phyloP scores from a whole-genome alignment of 2,113 vertebrate species.

The Crotophaga sulcirostris region DNA sequence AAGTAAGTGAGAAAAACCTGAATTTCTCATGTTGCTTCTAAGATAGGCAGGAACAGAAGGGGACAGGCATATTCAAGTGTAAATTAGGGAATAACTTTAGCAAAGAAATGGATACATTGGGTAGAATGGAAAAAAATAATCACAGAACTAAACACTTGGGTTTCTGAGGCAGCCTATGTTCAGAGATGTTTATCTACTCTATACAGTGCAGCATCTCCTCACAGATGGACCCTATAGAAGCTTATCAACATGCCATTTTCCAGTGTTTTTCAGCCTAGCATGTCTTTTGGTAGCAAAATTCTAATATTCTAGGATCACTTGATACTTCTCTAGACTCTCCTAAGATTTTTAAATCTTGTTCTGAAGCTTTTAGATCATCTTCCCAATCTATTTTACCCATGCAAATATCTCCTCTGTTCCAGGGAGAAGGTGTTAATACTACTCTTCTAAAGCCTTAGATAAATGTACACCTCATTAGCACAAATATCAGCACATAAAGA shows the following conservation, averaged over 20 bases:
- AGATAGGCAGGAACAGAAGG: not conserved
- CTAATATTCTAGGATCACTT: not conserved
- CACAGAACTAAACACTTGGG: not conserved
- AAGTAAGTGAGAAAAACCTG: not conserved
- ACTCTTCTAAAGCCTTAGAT: not conserved
- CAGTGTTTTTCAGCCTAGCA: not conserved
- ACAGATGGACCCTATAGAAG: not conserved
- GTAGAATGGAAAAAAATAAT: not conserved
- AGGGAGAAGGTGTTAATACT: not conserved
- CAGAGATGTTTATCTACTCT: not conserved
- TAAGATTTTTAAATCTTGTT: not conserved
- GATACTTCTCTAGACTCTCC: not conserved
- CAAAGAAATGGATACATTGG: not conserved
- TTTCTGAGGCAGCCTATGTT: not conserved
- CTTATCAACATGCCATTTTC: not conserved
- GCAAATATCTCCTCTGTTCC: not conserved
- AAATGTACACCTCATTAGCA: not conserved
- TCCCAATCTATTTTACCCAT: not conserved
- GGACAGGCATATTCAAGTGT: not conserved
- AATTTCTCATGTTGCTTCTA: not conserved
- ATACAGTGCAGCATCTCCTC: not conserved
- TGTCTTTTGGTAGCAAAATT: not conserved
- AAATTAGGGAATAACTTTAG: not conserved
- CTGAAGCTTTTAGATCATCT: not conserved
- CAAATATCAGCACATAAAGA: not conserved